phyloP scores from a whole-genome alignment of 2,888 invertebrate genomes.

The Ectemnius continuus region DNA sequence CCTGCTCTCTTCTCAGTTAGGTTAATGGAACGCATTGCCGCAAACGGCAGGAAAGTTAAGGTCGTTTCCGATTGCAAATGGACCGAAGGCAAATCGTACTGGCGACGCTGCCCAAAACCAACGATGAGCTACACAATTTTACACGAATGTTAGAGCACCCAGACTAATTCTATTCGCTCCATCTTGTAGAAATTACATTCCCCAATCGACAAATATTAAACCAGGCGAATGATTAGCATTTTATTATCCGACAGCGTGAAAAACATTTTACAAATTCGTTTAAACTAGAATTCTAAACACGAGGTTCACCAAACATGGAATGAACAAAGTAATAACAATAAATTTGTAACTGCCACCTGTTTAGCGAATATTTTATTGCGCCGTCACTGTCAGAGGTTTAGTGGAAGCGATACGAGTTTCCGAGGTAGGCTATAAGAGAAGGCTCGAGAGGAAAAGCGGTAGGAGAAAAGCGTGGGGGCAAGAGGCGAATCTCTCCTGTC shows the following conservation, averaged over 20 bases:
- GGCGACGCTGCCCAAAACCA: conserved; percentile 27
- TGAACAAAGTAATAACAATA: conserved; percentile 4
- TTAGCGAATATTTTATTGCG: neutral
- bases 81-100: conserved; percentile 55
- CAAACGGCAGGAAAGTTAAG: conserved; percentile 63
- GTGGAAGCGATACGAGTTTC: too few relatives aligned
- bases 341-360: too few relatives aligned
- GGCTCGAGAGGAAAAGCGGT: conserved; percentile 16
- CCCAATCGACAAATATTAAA: too few relatives aligned
- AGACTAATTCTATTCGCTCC: too few relatives aligned
- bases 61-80: conserved; percentile 67
- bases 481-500: conserved; percentile 31
- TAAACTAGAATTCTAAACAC: too few relatives aligned
- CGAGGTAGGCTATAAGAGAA: too few relatives aligned
- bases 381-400: too few relatives aligned
- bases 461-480: neutral
- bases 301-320: neutral
- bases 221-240: too few relatives aligned
- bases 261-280: too few relatives aligned
- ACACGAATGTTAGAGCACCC: too few relatives aligned
- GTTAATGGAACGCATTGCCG: conserved; percentile 68
- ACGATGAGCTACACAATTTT: neutral
- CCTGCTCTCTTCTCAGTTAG: conserved; percentile 43
- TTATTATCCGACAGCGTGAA: too few relatives aligned
- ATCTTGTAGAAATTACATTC: too few relatives aligned